phyloP scores from a whole-genome alignment of 2,113 vertebrate species.

The Lonchura striata region DNA sequence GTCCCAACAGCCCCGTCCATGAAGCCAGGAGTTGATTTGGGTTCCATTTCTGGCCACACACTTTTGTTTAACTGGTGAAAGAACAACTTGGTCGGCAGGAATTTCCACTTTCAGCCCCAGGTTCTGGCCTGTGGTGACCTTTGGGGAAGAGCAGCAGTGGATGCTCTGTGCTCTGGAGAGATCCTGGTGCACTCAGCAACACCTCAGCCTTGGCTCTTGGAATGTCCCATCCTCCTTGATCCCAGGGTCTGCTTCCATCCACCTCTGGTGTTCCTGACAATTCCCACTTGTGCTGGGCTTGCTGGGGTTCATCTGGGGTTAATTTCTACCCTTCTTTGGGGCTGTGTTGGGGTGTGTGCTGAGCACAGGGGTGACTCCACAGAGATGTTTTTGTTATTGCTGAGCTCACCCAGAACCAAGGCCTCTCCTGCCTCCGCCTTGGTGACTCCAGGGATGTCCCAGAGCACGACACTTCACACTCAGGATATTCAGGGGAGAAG shows the following conservation, averaged over 20 bases:
- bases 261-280: neutral
- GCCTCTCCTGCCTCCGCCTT: neutral
- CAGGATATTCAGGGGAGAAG: neutral
- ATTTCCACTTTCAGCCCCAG: neutral
- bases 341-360: neutral
- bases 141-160: neutral
- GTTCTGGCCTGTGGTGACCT: neutral
- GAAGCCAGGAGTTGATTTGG: neutral
- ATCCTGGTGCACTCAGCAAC: neutral
- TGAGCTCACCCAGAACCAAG: neutral
- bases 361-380: neutral
- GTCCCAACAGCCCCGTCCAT: neutral
- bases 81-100: neutral
- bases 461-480: neutral
- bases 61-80: neutral
- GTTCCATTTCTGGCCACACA: neutral
- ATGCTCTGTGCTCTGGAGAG: neutral
- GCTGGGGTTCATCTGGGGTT: neutral
- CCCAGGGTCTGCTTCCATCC: neutral
- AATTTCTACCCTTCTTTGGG: neutral
- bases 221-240: neutral
- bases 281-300: neutral
- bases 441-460: neutral
- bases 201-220: rapidly evolving
- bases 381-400: neutral